A percentile compares a stretch with the other conserved stretches of the same genome.
phyloP scores from a whole-genome alignment of 30 jellyfish, hydroid and myxozoan genomes.

The Rhopilema esculentum region DNA sequence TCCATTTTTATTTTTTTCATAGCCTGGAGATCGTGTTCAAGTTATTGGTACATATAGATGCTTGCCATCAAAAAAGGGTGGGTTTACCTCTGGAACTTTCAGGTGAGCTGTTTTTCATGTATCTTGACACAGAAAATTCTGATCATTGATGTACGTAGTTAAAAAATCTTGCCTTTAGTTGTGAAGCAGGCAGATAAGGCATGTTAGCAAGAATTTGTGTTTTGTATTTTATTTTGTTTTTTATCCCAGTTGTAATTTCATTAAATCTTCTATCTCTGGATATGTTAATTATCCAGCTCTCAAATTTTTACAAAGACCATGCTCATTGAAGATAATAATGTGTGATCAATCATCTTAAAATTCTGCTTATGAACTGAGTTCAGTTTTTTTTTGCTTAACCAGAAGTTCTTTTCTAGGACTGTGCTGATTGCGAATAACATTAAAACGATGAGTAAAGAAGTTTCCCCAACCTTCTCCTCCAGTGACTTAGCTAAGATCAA shows the following conservation, averaged over 20 bases:
- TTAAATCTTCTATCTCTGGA: too few species aligned
- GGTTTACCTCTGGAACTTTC: constrained; percentile 97
- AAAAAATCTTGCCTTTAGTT: too few species aligned
- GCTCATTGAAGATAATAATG: too few species aligned
- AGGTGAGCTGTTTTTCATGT: constrained; percentile 63
- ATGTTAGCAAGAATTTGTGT: too few species aligned
- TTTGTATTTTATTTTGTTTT: too few species aligned
- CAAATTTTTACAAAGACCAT: too few species aligned
- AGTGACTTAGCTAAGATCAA: constrained; percentile 83
- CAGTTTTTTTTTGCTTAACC: neutral
- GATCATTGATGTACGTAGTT: neutral
- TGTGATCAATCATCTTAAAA: neutral
- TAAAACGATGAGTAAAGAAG: constrained; percentile 91
- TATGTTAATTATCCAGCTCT: too few species aligned
- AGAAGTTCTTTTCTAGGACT: constrained; percentile 62
- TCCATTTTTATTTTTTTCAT: neutral
- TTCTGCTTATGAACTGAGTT: neutral
- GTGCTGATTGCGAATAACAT: constrained; percentile 88
- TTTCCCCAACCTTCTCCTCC: constrained; percentile 92
- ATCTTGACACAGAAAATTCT: neutral
- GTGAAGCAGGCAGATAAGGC: too few species aligned
- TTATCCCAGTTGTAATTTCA: too few species aligned
- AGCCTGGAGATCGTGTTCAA: constrained; percentile 99
- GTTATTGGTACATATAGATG: constrained; percentile 98
- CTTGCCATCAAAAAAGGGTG: constrained; percentile 95